Evolutionary conservation across 2,888 invertebrate genomes (phyloP).

Genomic region (Heliconius ismenius): DNA sequence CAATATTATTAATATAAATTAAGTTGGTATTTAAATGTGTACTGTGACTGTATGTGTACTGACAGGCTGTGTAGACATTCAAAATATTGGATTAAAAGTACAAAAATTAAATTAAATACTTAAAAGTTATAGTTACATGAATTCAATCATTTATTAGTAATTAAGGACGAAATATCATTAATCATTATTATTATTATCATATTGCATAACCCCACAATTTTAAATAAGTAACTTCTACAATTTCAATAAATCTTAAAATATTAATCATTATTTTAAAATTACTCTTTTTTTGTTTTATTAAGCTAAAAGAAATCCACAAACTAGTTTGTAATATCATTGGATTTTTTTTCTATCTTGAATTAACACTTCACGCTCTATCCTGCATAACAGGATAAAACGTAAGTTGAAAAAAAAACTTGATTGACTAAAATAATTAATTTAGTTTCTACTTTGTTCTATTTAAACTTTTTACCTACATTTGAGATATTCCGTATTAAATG

Average conservation of each 20-base stretch:
- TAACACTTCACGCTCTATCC: neutral
- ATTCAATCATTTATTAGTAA: neutral
- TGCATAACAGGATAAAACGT: neutral
- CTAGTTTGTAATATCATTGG: too few relatives aligned
- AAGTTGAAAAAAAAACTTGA: too few relatives aligned
- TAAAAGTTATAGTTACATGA: neutral
- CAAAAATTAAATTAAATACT: neutral
- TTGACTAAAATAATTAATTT: too few relatives aligned
- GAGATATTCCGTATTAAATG: neutral
- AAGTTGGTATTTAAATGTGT: neutral
- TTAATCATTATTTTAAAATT: neutral
- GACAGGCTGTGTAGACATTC: neutral
- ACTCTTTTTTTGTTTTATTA: neutral
- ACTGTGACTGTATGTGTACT: too few relatives aligned
- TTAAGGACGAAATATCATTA: neutral
- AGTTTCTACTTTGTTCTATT: too few relatives aligned
- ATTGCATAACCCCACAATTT: conserved; percentile 24
- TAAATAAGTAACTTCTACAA: conserved; percentile 1
- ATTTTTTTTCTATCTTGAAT: too few relatives aligned
- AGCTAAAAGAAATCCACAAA: too few relatives aligned
- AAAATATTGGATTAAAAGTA: neutral
- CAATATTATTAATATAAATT: neutral
- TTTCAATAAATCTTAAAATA: neutral
- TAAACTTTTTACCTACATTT: too few relatives aligned
- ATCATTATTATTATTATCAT: neutral